A percentile compares a stretch with the other conserved stretches of the same genome.
These are phyloP conservation scores for Dynastes tityus DNA, from an alignment of 2,888 invertebrate species.

Conservation along the genomic window DNA sequence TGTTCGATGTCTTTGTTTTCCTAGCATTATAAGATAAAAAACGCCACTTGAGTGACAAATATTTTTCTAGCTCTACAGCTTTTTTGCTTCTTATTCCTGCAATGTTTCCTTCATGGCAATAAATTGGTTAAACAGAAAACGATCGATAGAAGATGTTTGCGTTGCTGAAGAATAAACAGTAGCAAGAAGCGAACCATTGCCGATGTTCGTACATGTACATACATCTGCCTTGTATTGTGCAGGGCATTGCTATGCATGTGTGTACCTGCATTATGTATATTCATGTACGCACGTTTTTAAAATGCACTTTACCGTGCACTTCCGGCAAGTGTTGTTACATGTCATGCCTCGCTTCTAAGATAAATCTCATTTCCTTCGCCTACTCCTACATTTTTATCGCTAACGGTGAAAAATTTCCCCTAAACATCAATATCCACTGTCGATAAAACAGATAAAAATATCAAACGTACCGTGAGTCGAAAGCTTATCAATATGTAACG, in stretches of 20 bases:
- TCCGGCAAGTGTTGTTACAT: conserved; percentile 25
- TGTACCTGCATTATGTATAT: conserved; percentile 3
- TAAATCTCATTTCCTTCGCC: conserved; percentile 36
- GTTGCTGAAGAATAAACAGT: neutral
- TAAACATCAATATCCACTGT: conserved; percentile 35
- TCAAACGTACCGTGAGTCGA: conserved; percentile 38
- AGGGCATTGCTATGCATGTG: neutral
- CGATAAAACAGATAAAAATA: conserved; percentile 44
- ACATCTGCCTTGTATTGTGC: neutral
- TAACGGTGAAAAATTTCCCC: conserved; percentile 28
- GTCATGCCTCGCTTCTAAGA: conserved; percentile 28
- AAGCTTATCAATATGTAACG: conserved; percentile 41
- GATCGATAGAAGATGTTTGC: conserved; percentile 4
- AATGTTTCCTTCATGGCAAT: conserved; percentile 9
- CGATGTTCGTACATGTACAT: neutral
- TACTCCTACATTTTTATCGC: conserved; percentile 20
- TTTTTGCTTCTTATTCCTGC: neutral
- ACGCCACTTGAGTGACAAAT: neutral
- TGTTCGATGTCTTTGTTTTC: too few relatives aligned
- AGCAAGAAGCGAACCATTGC: neutral
- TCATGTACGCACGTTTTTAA: conserved; percentile 19
- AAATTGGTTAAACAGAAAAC: neutral
- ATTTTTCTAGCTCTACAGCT: neutral
- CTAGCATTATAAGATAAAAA: neutral
- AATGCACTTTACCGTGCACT: conserved; percentile 25